A percentile compares a stretch with the other conserved stretches of the same genome.
These are phyloP conservation scores for Campylomormyrus numenius DNA, from an alignment of 2,113 vertebrate genomes.

Conservation along the genomic window DNA sequence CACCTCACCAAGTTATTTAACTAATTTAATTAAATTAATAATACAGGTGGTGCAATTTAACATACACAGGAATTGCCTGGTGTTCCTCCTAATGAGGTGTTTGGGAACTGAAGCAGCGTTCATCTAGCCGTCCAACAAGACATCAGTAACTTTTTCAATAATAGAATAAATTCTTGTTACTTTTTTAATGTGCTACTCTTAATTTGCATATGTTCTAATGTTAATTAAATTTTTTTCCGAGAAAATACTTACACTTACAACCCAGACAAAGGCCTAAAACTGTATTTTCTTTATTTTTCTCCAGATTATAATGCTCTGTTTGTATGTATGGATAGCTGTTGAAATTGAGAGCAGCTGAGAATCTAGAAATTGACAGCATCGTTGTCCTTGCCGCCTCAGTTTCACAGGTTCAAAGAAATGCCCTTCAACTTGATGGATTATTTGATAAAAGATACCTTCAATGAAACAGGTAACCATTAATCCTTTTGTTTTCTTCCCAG, in stretches of 20 bases:
- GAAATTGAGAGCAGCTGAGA: not conserved
- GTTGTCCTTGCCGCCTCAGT: slow-evolving; percentile 31
- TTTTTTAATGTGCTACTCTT: not conserved
- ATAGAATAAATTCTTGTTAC: not conserved
- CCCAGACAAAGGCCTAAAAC: not conserved
- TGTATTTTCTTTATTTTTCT: not conserved
- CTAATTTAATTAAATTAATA: not conserved
- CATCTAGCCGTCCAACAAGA: not conserved
- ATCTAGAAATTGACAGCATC: not conserved
- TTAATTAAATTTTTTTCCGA: not conserved
- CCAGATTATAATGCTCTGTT: not conserved
- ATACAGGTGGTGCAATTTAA: not conserved
- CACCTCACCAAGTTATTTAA: not conserved
- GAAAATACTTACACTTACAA: not conserved
- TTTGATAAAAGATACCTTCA: slow-evolving; percentile 18
- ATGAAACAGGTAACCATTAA: slow-evolving; percentile 18
- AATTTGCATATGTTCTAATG: not conserved
- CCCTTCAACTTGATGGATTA: slow-evolving; percentile 57
- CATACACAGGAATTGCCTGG: not conserved
- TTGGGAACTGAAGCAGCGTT: not conserved
- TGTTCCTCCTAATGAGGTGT: not conserved
- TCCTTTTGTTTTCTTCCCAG: slow-evolving; percentile 37
- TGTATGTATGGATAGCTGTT: not conserved
- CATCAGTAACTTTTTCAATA: not conserved
- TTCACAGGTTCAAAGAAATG: slow-evolving; percentile 56